Evolutionary conservation across 2,797 vertebrate species (phyloP), one percentile per base, ranked within the genome.

Genomic region (Sebastes taczanowskii): DNA sequence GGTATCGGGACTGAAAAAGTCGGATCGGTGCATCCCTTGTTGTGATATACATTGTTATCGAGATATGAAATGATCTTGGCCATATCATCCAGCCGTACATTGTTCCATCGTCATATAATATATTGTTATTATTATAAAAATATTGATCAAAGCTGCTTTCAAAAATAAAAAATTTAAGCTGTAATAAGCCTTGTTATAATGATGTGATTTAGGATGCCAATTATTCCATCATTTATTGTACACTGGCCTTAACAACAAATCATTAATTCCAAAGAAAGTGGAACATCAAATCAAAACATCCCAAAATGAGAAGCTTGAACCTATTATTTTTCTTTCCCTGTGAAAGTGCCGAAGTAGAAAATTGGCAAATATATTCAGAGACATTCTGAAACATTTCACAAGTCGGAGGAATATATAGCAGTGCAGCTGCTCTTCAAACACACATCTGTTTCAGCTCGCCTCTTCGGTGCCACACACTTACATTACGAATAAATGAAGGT

Each of bases 361-460:
- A 59, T 34, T 34, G 20, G 11, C 20, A 58, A 63, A 85, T 46
- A 49, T 16, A 79, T 69, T 80, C 23, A 56, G 10, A 60, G 14
- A 23, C 22, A 61, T 25, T 66, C 22, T 22, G n/a, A 53, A 53
- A 53, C 49, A 53, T 53, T 53, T 53, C 49, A 53, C n/a, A 53
- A 80, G 80, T 83, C 23, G 72, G 34, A 64, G 71, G 60, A 71
- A 42, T 70, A 27, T 62, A 27, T 11, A 68, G 66, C 42, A 5
- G 10, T 80, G 70, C 81, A 81, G 83, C 82, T 90, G 79, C 65
- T 85, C 68, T 74, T 78, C 71, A 81, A 70, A 73, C 82, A 77
- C 81, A 90, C 81, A 90, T 89, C 86, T 88, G 80, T 78, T 78
- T 80, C 20, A 77, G 63, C 68, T 64, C 22, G 82, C 82, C 81